phyloP scores from a whole-genome alignment of 2,797 vertebrate genomes.

The Fistularia commersonii region DNA sequence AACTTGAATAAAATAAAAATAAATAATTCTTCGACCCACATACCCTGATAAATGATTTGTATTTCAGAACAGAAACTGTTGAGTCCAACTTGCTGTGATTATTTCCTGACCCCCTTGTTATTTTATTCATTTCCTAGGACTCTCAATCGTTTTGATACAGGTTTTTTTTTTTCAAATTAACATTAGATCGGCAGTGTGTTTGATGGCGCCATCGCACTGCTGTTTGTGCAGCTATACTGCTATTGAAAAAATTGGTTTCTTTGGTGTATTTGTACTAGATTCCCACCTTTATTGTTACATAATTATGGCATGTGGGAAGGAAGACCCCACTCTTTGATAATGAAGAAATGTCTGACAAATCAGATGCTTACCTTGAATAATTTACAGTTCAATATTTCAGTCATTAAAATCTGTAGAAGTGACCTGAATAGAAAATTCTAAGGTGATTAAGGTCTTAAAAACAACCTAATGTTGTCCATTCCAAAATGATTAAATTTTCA shows the following conservation, averaged over 20 bases:
- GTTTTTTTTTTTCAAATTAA: background rate
- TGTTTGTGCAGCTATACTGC: slow-evolving; percentile 4
- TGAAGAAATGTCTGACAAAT: slow-evolving; percentile 5
- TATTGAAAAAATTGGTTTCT: slow-evolving; percentile 8
- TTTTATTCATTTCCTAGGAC: too few species aligned
- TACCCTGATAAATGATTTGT: too few species aligned
- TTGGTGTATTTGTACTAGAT: slow-evolving; percentile 1
- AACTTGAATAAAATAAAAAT: slow-evolving; percentile 1
- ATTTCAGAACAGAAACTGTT: too few species aligned
- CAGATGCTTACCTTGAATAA: background rate
- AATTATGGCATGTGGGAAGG: slow-evolving; percentile 7
- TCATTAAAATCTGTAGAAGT: slow-evolving; percentile 3
- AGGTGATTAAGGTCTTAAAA: too few species aligned
- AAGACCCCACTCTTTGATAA: slow-evolving; percentile 5
- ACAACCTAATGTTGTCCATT: too few species aligned
- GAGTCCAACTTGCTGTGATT: too few species aligned
- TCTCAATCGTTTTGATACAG: too few species aligned
- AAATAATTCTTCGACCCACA: too few species aligned
- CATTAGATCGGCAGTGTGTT: background rate
- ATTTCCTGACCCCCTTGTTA: too few species aligned
- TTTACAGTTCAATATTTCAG: slow-evolving; percentile 7
- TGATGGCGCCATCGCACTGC: slow-evolving; percentile 1
- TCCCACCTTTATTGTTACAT: slow-evolving; percentile 1
- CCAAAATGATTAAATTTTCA: too few species aligned
- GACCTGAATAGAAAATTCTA: slow-evolving; percentile 7